Conservation (phyloP, 2,888 invertebrate species). For the Eutolmus rufibarbis region DNA sequence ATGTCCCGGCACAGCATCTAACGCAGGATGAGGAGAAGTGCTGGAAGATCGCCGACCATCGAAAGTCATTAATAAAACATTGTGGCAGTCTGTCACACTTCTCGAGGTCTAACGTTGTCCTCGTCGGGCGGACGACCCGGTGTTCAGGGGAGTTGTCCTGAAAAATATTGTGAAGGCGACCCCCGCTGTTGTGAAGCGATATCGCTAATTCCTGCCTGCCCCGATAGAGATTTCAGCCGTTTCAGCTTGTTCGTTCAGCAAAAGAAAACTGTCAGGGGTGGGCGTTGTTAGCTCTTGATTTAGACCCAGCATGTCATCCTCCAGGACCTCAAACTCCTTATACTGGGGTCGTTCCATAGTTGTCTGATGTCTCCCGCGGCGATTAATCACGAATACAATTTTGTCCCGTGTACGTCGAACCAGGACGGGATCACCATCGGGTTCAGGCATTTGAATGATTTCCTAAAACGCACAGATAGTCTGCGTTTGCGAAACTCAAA, state of each 20-base stretch:
- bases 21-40: neutral
- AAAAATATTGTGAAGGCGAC: neutral
- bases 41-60: neutral
- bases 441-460: neutral
- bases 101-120: neutral
- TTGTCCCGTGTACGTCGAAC: neutral
- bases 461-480: neutral
- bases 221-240: neutral
- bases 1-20: neutral
- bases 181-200: slow-evolving; percentile 13
- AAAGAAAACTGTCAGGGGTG: neutral
- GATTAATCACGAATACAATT: neutral
- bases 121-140: neutral
- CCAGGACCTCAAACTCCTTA: neutral
- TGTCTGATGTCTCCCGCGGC: neutral
- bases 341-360: neutral
- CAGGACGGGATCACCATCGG: neutral
- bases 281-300: neutral
- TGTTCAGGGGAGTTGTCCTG: neutral
- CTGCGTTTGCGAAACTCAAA: neutral
- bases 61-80: slow-evolving; percentile 34
- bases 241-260: neutral
- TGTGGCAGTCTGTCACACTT: neutral
- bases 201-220: slow-evolving; percentile 9
- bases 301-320: neutral